Conservation (phyloP, 2,888 invertebrate species). For the Apamea epomidion region DNA sequence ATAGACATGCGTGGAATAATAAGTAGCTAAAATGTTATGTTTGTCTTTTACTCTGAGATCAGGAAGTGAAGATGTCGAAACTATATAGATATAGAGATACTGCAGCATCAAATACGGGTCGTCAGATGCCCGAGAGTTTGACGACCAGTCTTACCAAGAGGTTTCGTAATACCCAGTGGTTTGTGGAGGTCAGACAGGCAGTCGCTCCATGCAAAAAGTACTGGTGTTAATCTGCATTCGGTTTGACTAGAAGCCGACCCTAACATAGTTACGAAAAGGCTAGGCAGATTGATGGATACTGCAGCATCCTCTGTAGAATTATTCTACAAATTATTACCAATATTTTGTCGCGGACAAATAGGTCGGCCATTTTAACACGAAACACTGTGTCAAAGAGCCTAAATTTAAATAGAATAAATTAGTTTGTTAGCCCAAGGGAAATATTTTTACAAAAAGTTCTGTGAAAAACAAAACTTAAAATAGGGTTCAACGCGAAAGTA, state of each 20-base stretch:
- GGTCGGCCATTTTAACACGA: background rate
- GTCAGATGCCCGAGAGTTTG: no score
- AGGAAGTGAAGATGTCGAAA: slow-evolving; percentile 4
- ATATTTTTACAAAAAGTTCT: slow-evolving; percentile 19
- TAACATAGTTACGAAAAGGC: no score
- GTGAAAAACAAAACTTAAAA: slow-evolving; percentile 23
- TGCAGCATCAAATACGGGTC: background rate
- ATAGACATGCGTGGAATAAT: slow-evolving; percentile 21
- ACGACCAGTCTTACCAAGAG: no score
- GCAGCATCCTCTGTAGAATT: background rate
- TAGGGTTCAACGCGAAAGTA: slow-evolving; percentile 16
- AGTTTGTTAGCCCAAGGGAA: slow-evolving; percentile 15
- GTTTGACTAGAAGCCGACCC: no score
- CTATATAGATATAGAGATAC: background rate
- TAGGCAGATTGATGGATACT: no score
- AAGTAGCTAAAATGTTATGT: slow-evolving; percentile 22
- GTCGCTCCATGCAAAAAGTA: no score
- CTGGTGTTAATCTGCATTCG: no score
- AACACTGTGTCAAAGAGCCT: background rate
- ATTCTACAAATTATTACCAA: background rate
- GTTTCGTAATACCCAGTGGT: no score
- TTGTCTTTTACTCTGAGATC: slow-evolving; percentile 13
- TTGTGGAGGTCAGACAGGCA: no score
- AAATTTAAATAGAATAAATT: slow-evolving; percentile 25
- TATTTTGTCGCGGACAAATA: background rate